phyloP scores from a whole-genome alignment of 2,888 invertebrate genomes.

The Arrhopalites spinosus region DNA sequence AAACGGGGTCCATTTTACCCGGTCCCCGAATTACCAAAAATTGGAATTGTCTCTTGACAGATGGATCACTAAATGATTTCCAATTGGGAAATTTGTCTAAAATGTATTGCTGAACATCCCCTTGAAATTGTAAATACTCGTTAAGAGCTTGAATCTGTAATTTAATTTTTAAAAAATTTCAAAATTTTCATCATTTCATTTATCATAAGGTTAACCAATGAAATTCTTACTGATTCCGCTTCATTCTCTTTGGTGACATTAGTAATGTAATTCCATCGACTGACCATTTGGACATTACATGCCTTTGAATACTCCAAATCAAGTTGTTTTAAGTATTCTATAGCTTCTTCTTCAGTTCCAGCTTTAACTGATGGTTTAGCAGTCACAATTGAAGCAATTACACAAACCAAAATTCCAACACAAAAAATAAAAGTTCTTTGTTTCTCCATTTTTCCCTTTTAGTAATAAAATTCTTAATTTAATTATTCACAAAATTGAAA shows the following conservation, averaged over 20 bases:
- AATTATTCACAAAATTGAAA: no score
- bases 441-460: no score
- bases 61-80: conserved; percentile 11
- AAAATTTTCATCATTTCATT: not conserved
- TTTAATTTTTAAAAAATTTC: no score
- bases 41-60: conserved; percentile 47
- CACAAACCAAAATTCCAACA: not conserved
- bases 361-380: no score
- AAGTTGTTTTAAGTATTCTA: conserved; percentile 7
- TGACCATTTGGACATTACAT: conserved; percentile 11
- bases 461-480: no score
- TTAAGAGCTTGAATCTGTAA: conserved; percentile 19
- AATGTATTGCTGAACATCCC: conserved; percentile 17
- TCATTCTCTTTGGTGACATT: conserved; percentile 22
- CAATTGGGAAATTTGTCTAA: conserved; percentile 11
- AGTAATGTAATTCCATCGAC: conserved; percentile 28
- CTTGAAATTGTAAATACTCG: conserved; percentile 27
- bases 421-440: no score
- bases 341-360: not conserved
- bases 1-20: conserved; percentile 42
- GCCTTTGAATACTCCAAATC: conserved; percentile 3
- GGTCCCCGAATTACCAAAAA: conserved; percentile 51
- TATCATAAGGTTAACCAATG: not conserved
- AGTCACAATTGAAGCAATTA: no score
- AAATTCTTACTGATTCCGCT: conserved; percentile 16